Evolutionary conservation across 2,113 vertebrate genomes (phyloP).

Genomic region (Cyanoramphus novaezelandiae): DNA sequence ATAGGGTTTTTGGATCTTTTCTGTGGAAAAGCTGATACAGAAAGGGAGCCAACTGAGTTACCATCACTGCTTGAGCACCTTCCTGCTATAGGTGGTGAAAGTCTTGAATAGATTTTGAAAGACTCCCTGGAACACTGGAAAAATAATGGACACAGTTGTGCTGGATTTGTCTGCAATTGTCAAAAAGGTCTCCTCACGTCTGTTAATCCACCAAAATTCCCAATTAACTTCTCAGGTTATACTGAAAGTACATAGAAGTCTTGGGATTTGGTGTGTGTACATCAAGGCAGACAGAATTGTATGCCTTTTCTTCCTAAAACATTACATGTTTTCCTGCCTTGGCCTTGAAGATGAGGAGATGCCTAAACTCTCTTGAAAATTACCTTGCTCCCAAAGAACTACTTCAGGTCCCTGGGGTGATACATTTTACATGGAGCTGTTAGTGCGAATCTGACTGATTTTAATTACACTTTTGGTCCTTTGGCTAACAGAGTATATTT

Average conservation of each 20-base stretch:
- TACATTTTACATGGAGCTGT: background rate
- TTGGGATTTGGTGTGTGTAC: background rate
- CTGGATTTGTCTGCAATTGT: background rate
- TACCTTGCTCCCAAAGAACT: background rate
- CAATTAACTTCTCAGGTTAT: background rate
- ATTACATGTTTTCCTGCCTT: background rate
- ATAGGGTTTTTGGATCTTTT: background rate
- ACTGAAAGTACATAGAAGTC: background rate
- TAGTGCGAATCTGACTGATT: background rate
- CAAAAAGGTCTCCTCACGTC: background rate
- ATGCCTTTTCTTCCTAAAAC: background rate
- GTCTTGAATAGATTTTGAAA: background rate
- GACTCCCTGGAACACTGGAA: background rate
- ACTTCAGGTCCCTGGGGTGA: background rate
- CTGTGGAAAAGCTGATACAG: background rate
- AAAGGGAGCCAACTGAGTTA: background rate
- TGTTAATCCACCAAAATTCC: background rate
- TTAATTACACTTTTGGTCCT: background rate
- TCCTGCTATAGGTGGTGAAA: background rate
- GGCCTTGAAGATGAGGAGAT: background rate
- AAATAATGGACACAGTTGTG: background rate
- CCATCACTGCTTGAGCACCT: background rate
- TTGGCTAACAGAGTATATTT: background rate
- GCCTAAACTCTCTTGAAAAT: background rate
- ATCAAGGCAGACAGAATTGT: background rate